Conservation (phyloP, 2,888 invertebrate genomes). For the Mythimna pallens region DNA sequence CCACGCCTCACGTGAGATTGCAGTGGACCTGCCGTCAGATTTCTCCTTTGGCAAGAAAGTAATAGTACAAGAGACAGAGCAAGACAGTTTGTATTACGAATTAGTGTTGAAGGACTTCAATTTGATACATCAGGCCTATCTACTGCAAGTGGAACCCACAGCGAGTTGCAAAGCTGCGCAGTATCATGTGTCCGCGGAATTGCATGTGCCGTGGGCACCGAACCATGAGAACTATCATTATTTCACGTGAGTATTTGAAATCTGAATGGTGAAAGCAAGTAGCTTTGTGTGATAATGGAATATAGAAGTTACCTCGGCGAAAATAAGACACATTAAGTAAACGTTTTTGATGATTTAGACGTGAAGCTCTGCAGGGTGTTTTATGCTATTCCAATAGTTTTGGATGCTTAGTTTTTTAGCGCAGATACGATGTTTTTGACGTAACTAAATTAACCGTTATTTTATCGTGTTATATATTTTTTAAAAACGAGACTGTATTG, state of each 20-base stretch:
- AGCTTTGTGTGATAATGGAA: background rate
- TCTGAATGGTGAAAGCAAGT: background rate
- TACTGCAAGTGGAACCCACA: slow-evolving; percentile 90
- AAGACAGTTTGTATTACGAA: slow-evolving; percentile 91
- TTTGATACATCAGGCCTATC: slow-evolving; percentile 91
- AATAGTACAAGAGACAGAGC: slow-evolving; percentile 89
- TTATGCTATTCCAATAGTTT: background rate
- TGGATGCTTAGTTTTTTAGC: background rate
- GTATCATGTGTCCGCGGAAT: slow-evolving; percentile 91
- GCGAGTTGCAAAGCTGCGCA: slow-evolving; percentile 80
- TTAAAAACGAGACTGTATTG: too few species aligned
- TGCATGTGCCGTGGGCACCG: slow-evolving; percentile 92
- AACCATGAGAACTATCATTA: slow-evolving; percentile 91
- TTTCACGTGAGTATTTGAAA: slow-evolving; percentile 89
- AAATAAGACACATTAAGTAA: background rate
- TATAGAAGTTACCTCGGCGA: background rate
- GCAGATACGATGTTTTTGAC: background rate
- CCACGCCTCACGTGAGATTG: slow-evolving; percentile 79
- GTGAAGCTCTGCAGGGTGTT: background rate
- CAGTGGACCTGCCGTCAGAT: slow-evolving; percentile 82
- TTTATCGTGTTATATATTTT: background rate
- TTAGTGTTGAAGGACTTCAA: slow-evolving; percentile 90
- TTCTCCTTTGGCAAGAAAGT: slow-evolving; percentile 75
- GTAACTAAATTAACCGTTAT: background rate
- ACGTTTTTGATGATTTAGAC: background rate